Base-by-base conservation (phyloP, 2,113 vertebrate genomes). In the Proteles cristata region DNA sequence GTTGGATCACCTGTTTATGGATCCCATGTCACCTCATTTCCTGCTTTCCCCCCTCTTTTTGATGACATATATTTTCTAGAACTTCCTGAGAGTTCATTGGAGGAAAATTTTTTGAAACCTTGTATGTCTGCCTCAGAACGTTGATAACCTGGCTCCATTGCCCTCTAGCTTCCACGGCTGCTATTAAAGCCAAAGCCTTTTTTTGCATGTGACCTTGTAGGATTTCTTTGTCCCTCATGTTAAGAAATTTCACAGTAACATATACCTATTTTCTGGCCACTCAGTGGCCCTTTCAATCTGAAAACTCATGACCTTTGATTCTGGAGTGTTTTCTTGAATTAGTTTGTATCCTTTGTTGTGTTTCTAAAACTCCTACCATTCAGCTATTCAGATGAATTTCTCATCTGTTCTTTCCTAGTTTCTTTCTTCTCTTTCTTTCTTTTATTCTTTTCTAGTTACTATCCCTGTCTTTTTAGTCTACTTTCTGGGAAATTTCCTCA, bases 401-500 rank as follows among this genome's bases (percentile, higher is more conserved):
- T 79, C 71, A 55, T 87, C 48, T 71, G 31, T 92, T 92, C 50
- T 28, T 69, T 84, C 66, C 35, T 71, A n/a, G 21, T 87, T 91
- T 80, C 26, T 88, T 61, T 61, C 58, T 61, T 61, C 21, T 74
- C 33, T 88, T 61, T 61, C 58, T 61, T 61, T 61, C 58, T 61
- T 61, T 61, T 23, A 23, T 92, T 92, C 50, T 33, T 69, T 84
- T 53, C 35, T 71, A n/a, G 33, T 87, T 91, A 74, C 33, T 88
- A 10, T 71, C 8, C 88, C 45, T 39, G 63, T 35, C 76, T 92
- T 82, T 95, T 73, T 33, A 1, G 17, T 94, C 28, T 39, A 25
- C 26, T 95, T 80, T 82, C 77, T 88, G 88, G 69, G 50, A 88
- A 90, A 39, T 82, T 39, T 91, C 53, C 39, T 95, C 25, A 48